Evolutionary conservation across 2,797 vertebrate species (phyloP).

Genomic region (Peromyscus melanophrys): DNA sequence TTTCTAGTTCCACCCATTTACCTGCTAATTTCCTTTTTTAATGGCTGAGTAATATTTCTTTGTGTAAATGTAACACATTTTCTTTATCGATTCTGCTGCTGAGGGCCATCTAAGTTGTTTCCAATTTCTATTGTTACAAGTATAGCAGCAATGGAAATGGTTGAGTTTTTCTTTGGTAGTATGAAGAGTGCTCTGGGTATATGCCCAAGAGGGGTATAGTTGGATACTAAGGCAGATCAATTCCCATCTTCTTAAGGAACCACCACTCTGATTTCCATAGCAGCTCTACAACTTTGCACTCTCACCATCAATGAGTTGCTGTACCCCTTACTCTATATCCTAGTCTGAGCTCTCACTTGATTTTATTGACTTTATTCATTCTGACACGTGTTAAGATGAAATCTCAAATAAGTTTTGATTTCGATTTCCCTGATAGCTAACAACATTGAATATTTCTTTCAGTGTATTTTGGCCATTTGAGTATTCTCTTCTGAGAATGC

Average conservation of each 20-base stretch:
- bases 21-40: background rate
- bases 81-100: background rate
- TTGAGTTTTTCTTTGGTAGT: background rate
- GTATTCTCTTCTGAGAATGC: background rate
- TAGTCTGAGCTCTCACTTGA: background rate
- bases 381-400: background rate
- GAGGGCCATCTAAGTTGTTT: background rate
- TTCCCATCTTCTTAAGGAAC: background rate
- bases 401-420: background rate
- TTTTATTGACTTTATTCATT: background rate
- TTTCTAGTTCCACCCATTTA: background rate
- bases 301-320: background rate
- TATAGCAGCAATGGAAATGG: background rate
- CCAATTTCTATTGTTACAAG: background rate
- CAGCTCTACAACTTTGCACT: background rate
- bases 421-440: background rate
- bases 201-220: background rate
- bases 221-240: background rate
- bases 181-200: background rate
- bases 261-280: background rate
- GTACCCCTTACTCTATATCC: background rate
- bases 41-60: background rate
- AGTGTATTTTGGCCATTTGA: background rate
- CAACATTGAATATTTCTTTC: background rate
- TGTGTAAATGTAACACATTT: background rate